These are phyloP conservation scores for Lycopodina hypogea DNA, from an alignment of 37 sponge, comb jelly and placozoan species.

Conservation along the genomic window DNA sequence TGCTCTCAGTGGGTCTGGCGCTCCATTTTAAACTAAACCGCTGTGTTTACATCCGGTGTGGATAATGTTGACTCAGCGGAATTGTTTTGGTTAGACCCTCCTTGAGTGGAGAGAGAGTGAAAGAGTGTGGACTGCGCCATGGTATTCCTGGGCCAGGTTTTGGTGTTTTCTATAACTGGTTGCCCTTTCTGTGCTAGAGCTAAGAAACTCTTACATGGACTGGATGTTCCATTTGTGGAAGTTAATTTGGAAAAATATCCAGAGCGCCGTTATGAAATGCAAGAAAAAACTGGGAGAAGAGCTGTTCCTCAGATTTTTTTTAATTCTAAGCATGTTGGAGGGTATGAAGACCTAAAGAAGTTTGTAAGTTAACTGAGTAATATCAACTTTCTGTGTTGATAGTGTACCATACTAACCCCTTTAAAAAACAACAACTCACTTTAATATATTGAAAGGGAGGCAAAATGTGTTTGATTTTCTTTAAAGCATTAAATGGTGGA, in stretches of 20 bases:
- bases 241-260: conserved; percentile 80
- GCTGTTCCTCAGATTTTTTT: conserved; percentile 94
- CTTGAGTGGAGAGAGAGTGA: no score
- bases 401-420: neutral
- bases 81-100: no score
- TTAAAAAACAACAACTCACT: neutral
- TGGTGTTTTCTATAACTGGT: conserved; percentile 62
- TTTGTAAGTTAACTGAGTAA: conserved; percentile 32
- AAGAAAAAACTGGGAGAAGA: conserved; percentile 63
- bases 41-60: no score
- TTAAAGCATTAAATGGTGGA: no score
- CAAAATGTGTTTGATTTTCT: no score
- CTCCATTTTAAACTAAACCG: no score
- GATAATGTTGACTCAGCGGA: no score
- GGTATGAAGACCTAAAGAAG: conserved; percentile 70
- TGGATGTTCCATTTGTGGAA: conserved; percentile 78
- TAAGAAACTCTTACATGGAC: conserved; percentile 57
- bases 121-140: no score
- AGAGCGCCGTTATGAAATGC: conserved; percentile 70
- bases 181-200: conserved; percentile 74
- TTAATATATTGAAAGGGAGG: no score
- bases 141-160: conserved; percentile 70
- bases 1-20: no score
- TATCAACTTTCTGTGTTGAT: neutral
- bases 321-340: conserved; percentile 83